Percentiles rank a stretch among this genome's conserved stretches.
phyloP scores from a whole-genome alignment of 2,113 vertebrate species.

The Gopherus evgoodei region DNA sequence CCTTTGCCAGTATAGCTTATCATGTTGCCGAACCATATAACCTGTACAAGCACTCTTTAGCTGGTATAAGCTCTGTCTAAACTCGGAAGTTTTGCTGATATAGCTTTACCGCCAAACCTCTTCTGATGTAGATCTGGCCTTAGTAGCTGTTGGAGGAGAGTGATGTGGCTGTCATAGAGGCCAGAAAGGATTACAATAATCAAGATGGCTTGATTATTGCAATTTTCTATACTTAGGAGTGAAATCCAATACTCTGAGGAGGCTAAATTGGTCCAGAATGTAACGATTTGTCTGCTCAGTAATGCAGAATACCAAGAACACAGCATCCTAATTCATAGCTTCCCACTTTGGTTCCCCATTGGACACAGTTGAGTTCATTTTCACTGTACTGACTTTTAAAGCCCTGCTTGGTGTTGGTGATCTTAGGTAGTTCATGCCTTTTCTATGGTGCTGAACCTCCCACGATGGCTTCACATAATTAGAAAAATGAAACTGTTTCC shows the following conservation, averaged over 20 bases:
- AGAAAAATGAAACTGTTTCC: neutral
- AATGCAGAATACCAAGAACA: neutral
- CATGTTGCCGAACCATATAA: neutral
- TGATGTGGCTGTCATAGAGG: neutral
- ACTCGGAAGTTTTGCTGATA: neutral
- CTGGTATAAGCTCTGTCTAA: neutral
- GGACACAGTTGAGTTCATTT: neutral
- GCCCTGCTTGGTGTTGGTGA: neutral
- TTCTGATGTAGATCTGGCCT: neutral
- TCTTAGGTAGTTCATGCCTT: neutral
- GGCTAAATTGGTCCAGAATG: neutral
- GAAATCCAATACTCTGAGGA: too few species aligned
- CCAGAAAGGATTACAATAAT: neutral
- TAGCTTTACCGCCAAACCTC: neutral
- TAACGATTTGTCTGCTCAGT: neutral
- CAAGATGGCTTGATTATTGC: neutral
- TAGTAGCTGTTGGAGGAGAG: neutral
- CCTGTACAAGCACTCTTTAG: neutral
- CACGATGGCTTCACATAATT: neutral
- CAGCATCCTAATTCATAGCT: neutral
- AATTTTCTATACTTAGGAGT: neutral
- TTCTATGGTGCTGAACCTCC: neutral
- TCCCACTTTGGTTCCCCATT: neutral
- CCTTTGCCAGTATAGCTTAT: neutral
- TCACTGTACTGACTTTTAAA: neutral